Evolutionary conservation across 2,888 invertebrate genomes (phyloP), one percentile per base, ranked within the genome.

Genomic region (Hypercompe scribonia): DNA sequence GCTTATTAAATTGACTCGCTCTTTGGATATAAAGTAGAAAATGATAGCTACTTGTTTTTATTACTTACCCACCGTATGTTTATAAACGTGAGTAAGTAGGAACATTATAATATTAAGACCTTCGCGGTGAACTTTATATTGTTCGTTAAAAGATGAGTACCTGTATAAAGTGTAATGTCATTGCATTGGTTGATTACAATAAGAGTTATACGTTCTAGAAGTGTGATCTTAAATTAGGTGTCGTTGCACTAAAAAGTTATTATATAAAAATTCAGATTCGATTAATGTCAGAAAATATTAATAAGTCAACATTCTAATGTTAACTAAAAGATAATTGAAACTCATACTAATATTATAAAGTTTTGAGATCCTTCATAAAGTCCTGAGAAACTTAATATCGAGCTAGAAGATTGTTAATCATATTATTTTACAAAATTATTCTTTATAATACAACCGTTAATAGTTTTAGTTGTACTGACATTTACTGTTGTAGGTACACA

Each of bases 1-100:
- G 72, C 75, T 80, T 82, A 81, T 79, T 76, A 73, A 81, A 82
- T 83, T 79, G 75, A 73, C 71, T 64, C 71, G 68, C 74, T 68
- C 70, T 77, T 76, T 79, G 64, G 69, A 73, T 42, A 72, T 71
- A 46, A 34, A 68, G 50, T 68, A 79, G 73, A 71, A 74, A 73
- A 69, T 64, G 54, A 28, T 50, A 66, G 58, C 65, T 68, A 65
- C 68, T 69, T 74, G 64, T 71, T 73, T 76, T 65, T 70, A 68
- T 39, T 50, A 36, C 39, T 46, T 50, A 39, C 54, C 65, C 34
- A 13, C 31, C 46, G 50, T 46, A 33, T 18, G 18, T 33, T 42
- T 46, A 33, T 7, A 24, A 66, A 21, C 33, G 33, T 68, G 33
- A 54, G 50, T 50, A 13, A 34, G 33, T 50, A 67, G 33, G 64